phyloP scores from a whole-genome alignment of 2,113 vertebrate genomes.

The Scortum barcoo region DNA sequence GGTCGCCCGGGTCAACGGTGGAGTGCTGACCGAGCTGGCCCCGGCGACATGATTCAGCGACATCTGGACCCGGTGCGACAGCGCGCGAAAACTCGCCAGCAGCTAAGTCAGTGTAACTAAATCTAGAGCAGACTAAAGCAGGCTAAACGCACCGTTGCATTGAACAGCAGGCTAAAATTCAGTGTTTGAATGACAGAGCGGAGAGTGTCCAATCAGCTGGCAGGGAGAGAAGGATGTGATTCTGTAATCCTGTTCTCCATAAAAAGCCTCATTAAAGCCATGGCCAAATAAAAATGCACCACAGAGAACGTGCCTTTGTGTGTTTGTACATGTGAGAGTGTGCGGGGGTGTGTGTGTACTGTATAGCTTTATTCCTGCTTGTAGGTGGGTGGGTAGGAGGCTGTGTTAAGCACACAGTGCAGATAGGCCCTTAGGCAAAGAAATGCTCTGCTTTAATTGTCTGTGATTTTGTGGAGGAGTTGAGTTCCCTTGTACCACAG shows the following conservation, averaged over 20 bases:
- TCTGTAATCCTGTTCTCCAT: constrained; percentile 53
- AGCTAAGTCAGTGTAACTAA: constrained; percentile 51
- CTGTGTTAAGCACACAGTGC: constrained; percentile 43
- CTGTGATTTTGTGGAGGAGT: constrained; percentile 64
- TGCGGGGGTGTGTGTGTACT: constrained; percentile 28
- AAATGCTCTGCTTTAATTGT: constrained; percentile 61
- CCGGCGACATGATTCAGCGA: constrained; percentile 18
- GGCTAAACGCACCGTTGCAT: constrained; percentile 19
- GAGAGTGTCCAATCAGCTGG: constrained; percentile 61
- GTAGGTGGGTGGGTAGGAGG: constrained; percentile 6
- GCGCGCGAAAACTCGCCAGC: constrained; percentile 24
- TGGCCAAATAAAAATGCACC: constrained; percentile 36
- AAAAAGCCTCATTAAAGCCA: constrained; percentile 59
- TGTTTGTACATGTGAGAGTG: background rate
- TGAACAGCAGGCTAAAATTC: constrained; percentile 41
- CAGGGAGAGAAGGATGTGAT: constrained; percentile 20
- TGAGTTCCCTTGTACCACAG: constrained; percentile 55
- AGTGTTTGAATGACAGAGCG: constrained; percentile 56
- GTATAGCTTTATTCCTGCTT: constrained; percentile 14
- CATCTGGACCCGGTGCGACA: constrained; percentile 14
- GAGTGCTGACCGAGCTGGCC: constrained; percentile 17
- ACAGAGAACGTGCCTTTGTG: constrained; percentile 43
- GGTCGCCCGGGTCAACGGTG: constrained; percentile 1
- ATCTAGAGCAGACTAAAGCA: constrained; percentile 30
- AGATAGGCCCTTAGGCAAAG: constrained; percentile 39